phyloP scores from a whole-genome alignment of 2,113 vertebrate genomes.

The Planiliza haematocheilus region DNA sequence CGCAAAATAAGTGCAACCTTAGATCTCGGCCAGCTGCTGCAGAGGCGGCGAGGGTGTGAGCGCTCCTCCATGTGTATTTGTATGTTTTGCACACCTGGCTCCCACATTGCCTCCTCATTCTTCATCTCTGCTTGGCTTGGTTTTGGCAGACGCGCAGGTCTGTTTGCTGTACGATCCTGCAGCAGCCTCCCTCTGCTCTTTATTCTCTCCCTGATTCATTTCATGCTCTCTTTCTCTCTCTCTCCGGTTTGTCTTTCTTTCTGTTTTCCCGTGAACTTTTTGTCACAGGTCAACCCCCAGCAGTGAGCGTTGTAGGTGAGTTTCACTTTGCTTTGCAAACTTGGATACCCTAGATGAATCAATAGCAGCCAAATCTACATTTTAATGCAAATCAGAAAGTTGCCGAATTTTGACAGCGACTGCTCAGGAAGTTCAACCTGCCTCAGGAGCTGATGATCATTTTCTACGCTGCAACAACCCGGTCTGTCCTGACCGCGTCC shows the following conservation, averaged over 20 bases:
- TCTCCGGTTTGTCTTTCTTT: neutral
- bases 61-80: constrained; percentile 2
- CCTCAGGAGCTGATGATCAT: too few species aligned
- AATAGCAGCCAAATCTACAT: constrained; percentile 40
- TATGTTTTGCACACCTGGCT: constrained; percentile 56
- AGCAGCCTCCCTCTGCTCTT: constrained; percentile 14
- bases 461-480: too few species aligned
- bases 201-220: constrained; percentile 2
- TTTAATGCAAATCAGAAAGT: constrained; percentile 35
- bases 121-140: constrained; percentile 63
- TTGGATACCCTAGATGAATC: constrained; percentile 25
- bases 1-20: constrained; percentile 38
- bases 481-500: too few species aligned
- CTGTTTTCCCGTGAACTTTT: constrained; percentile 24
- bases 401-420: constrained; percentile 17
- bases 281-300: constrained; percentile 3
- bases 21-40: constrained; percentile 43
- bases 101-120: constrained; percentile 48
- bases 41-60: neutral
- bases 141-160: constrained; percentile 30
- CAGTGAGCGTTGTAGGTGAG: constrained; percentile 29
- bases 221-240: neutral
- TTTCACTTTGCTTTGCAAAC: constrained; percentile 32
- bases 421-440: too few species aligned
- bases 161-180: constrained; percentile 20